Base-by-base conservation (phyloP, 2,797 vertebrate species). In the Pangasius larnaudii region DNA sequence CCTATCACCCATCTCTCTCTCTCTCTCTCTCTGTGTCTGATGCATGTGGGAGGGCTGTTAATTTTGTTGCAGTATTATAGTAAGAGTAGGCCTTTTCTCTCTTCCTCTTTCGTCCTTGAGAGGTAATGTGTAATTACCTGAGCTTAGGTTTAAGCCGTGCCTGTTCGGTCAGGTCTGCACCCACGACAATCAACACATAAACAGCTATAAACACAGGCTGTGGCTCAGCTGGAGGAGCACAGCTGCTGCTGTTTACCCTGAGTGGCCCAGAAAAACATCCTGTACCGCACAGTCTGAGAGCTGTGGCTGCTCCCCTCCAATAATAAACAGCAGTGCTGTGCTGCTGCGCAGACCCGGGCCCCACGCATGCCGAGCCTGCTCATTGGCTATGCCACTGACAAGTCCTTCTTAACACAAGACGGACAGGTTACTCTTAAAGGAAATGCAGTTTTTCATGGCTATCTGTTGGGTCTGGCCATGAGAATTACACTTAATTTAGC, bases 241-340 rank as follows among this genome's bases (percentile, higher is more conserved):
- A 96, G 96, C 96, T 96, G 96, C 95, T 95, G 95, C 95, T 96
- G 96, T 96, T 96, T 96, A 96, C 95, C 93, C 95, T 95, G 93
- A 93, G 90, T 94, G 90, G 95, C 95, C 95, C 95, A 96, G 95
- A 95, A 96, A 96, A 96, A 96, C 96, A 96, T 96, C 96, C 96
- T 96, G 96, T 96, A 93, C 95, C 93, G 93, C 94, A 94, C 94
- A 94, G 92, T 91, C 94, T 94, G 94, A 93, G 94, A 95, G 95
- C 95, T 63, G 42, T 63, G 89, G 79, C 89, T 94, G 93, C 95
- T 95, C 94, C 94, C 94, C 94, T 96, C 92, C 81, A 94, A 96
- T 95, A 96, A 96, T 96, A 97, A 97, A 96, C 96, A 96, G 89
- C 90, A 86, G 92, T 91, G 93, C 92, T 24, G 93, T 94, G 86